A percentile compares a stretch with the other conserved stretches of the same genome.
phyloP scores from a whole-genome alignment of 2,113 vertebrate genomes.

The Ptychochromis oligacanthus region DNA sequence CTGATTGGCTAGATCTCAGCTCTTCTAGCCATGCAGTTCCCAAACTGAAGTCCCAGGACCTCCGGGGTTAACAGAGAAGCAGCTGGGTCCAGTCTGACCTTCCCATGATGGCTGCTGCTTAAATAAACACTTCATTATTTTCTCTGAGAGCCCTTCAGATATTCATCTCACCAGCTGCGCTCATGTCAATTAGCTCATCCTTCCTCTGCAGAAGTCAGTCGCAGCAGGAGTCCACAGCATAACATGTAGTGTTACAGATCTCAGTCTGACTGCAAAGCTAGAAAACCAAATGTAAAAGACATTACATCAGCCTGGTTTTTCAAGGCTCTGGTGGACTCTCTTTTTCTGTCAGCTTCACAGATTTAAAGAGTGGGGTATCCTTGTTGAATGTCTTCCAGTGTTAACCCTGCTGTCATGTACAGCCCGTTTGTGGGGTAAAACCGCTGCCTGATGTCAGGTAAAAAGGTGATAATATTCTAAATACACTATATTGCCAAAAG shows the following conservation, averaged over 20 bases:
- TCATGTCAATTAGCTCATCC: constrained; percentile 35
- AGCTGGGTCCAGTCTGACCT: constrained; percentile 39
- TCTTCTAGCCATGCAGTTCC: neutral
- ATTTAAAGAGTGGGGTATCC: neutral
- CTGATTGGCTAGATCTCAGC: neutral
- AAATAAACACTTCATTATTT: constrained; percentile 37
- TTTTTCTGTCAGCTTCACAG: neutral
- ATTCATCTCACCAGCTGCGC: constrained; percentile 46
- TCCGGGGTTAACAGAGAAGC: constrained; percentile 18
- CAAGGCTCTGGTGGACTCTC: neutral
- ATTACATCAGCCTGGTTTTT: neutral
- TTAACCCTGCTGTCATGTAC: neutral
- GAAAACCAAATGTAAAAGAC: neutral
- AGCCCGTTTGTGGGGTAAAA: neutral
- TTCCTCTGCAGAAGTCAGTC: neutral
- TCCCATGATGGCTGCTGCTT: constrained; percentile 15
- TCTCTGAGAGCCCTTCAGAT: constrained; percentile 21
- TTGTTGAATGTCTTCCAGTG: neutral
- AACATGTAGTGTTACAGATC: too few species aligned
- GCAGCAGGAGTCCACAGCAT: neutral
- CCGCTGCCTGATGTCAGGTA: neutral
- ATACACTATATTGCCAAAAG: too few species aligned
- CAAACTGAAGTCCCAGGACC: constrained; percentile 28
- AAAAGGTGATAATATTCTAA: too few species aligned
- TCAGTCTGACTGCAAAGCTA: constrained; percentile 13